Evolutionary conservation across 2,113 vertebrate genomes (phyloP), one percentile per base, ranked within the genome.

Genomic region (Zosterops pallidus): DNA sequence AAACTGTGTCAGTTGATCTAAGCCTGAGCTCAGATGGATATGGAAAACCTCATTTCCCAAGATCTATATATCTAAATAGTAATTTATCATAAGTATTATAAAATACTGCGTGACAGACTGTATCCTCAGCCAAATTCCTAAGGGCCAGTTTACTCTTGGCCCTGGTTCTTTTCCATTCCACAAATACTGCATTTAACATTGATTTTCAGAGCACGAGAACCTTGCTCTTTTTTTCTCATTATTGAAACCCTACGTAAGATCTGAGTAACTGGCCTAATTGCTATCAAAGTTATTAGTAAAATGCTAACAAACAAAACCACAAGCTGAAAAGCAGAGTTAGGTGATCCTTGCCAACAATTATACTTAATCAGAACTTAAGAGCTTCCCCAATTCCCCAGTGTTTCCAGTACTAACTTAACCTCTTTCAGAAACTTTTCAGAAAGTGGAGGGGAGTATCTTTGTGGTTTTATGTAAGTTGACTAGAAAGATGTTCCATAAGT

Each of bases 211-310:
- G 62, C 33, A 59, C 12, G 8, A 71, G 19, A 42, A 26, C 10
- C 11, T 39, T 3, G 3, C 3, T 35, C 12, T 22, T 52, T 75
- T 47, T 62, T 47, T 10, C 18, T 70, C 28, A 24, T 16, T 37
- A 47, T 0, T 56, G 25, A 83, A 90, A 65, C 0, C 0, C 28
- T 64, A 59, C 2, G 1, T 12, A 85, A 85, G n/a, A 62, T 6
- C 31, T 19, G 10, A 77, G 35, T 50, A 50, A 89, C 31, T n/a
- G 29, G 25, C 8, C 24, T 63, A 64, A 83, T 24, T 52, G 44
- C 23, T 72, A 35, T 33, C 16, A 14, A 65, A 80, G 9, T 41
- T 56, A 44, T 31, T 31, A 60, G 13, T 23, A 35, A 84, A 89
- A 75, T 2, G 8, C 12, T 75, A 84, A 63, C 17, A 71, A 82